Evolutionary conservation across 1,140 invertebrate genomes (phyloP).

Genomic region (Drosophila erecta): DNA sequence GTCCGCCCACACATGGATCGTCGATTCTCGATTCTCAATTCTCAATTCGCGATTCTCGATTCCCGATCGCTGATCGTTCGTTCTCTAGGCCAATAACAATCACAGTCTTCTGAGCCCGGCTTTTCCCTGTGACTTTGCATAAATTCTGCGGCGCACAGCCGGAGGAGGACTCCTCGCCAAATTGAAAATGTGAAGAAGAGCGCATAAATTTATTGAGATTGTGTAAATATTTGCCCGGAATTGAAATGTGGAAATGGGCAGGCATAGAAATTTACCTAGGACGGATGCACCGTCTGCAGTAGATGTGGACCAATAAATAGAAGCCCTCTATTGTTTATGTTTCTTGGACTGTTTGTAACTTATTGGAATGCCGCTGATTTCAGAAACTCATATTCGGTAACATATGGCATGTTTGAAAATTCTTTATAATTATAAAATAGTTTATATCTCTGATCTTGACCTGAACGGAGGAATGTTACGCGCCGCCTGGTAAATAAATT

Average conservation of each 20-base stretch:
- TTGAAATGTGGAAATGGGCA: constrained; percentile 53
- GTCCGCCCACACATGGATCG: constrained; percentile 62
- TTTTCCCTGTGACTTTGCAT: constrained; percentile 56
- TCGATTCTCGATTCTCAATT: constrained; percentile 24
- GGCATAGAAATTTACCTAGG: constrained; percentile 17
- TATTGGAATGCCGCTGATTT: not conserved
- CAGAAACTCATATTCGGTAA: too few species aligned
- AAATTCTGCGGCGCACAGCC: constrained; percentile 55
- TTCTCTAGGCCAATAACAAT: constrained; percentile 81
- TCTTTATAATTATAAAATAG: too few species aligned
- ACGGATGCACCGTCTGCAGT: not conserved
- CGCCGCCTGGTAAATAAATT: constrained; percentile 3
- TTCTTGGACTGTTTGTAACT: not conserved
- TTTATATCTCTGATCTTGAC: not conserved
- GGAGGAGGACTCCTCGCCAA: constrained; percentile 55
- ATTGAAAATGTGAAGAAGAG: constrained; percentile 83
- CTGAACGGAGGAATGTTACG: not conserved
- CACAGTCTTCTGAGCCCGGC: constrained; percentile 31
- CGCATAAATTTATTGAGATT: constrained; percentile 81
- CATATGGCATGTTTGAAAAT: too few species aligned
- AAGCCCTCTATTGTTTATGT: not conserved
- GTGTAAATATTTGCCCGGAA: constrained; percentile 79
- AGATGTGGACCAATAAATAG: constrained; percentile 32
- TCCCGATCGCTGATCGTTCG: constrained; percentile 46
- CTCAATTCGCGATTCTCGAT: constrained; percentile 9